These are phyloP conservation scores for Strigops habroptila DNA, from an alignment of 2,113 vertebrate genomes.

Conservation along the genomic window DNA sequence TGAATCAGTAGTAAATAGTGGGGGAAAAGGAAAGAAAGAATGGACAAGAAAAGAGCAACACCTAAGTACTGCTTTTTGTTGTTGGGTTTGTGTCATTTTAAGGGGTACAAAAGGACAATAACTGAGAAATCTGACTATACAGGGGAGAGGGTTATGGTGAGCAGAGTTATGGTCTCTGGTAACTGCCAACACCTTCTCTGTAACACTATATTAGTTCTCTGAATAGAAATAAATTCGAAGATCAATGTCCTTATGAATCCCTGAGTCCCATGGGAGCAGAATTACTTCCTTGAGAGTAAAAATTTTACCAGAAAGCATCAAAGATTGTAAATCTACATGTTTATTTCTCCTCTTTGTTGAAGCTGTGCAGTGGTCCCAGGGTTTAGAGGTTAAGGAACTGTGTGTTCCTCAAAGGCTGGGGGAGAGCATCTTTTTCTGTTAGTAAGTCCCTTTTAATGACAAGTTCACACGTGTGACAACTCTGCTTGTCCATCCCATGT, in stretches of 20 bases:
- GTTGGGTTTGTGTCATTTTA: background rate
- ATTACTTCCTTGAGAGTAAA: background rate
- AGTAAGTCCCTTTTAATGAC: background rate
- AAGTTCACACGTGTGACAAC: background rate
- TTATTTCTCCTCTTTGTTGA: background rate
- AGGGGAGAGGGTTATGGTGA: background rate
- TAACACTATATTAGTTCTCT: background rate
- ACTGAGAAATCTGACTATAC: background rate
- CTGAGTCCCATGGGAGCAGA: background rate
- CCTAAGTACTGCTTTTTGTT: background rate
- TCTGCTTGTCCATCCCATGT: background rate
- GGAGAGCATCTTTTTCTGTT: background rate
- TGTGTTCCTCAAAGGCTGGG: background rate
- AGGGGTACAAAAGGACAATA: background rate
- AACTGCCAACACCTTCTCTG: background rate
- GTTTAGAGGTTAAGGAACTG: background rate
- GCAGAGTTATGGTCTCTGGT: background rate
- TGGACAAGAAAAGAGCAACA: background rate
- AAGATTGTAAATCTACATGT: background rate
- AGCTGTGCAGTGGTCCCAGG: background rate
- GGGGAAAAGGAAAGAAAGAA: background rate
- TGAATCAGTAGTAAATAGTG: background rate
- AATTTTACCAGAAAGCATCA: background rate
- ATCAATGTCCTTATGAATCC: background rate
- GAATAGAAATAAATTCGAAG: background rate